Evolutionary conservation across 2,797 vertebrate genomes (phyloP), one percentile per base, ranked within the genome.

Genomic region (Catharus ustulatus): DNA sequence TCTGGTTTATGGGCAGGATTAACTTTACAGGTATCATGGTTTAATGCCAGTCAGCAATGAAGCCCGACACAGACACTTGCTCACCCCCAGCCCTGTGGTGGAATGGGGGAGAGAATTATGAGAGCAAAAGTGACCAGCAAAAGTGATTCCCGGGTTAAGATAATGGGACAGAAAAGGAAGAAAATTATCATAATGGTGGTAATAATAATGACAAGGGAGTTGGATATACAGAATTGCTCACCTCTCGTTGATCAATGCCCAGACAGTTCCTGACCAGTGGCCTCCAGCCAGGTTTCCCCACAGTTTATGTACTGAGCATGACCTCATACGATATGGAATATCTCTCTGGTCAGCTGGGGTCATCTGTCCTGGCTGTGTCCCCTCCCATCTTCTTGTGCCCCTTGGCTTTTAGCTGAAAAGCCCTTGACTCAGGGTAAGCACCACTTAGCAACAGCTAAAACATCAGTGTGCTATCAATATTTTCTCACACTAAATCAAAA

Each of bases 1-100:
- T 95, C 94, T 92, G 32, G 10, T 93, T 93, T 85, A 73, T 62
- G 86, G 54, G 57, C 43, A 94, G 67, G 79, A 91, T 89, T 94
- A 87, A 75, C 51, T 90, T 86, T 64, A 93, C 61, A 90, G 87
- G 80, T 90, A 46, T 78, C 34, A 22, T 38, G 74, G 74, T 49
- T 79, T 73, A 67, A 67, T 0, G 0, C 42, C 74, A 84, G 52
- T 43, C 30, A 54, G 67, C 22, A 42, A 18, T 0, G 15, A 54
- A 67, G 32, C 34, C 54, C 1, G 0, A 40, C 58, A 42, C 13
- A 43, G 74, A 52, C 42, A 27, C 46, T 66, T 5, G 4, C 22
- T 72, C 30, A 29, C 26, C 26, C n/a, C 26, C 34, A 46, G 1
- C 26, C 34, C 13, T 1, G 3, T 15, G 29, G 67, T 13, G 32